Base-by-base conservation (phyloP, 2,797 vertebrate species). In the Xenentodon cancila region DNA sequence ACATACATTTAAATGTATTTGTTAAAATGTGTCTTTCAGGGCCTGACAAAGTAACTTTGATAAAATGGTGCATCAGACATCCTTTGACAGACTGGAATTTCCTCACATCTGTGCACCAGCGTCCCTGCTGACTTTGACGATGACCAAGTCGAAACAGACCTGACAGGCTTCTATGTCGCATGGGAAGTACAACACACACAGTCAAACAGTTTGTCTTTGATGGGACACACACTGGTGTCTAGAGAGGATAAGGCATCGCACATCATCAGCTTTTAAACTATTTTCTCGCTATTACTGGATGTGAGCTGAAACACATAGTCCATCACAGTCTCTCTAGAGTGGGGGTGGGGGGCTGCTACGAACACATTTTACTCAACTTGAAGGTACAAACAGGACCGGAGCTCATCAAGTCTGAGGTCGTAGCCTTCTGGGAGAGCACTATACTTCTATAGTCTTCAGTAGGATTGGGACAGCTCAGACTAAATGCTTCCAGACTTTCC, bases 401-500 rank as follows among this genome's bases (percentile, higher is more conserved):
- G 73, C 70, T 73, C 55, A n/a, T 48, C 22, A 18, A 67, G 77
- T 73, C 80, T 79, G 70, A 75, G 4, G 5, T 11, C 45, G 34
- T 27, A 46, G 56, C 66, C 47, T 72, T 18, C 19, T 63, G 60
- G 37, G 46, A 81, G 48, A 69, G 49, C n/a, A 50, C 47, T 25
- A 57, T 50, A 65, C 62, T 34, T 63, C 49, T 68, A 57, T 51
- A 13, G 12, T 66, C 68, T 48, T 52, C 49, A 37, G 69, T 20
- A 20, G 76, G 75, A 30, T 70, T 4, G 13, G 55, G 51, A 62
- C 76, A 80, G 63, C 71, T 73, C 68, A 15, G 15, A 11, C 53
- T 89, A 91, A 92, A 85, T n/a, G 68, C 66, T 88, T 81, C 80
- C 89, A 92, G 86, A 86, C 67, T 66, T 81, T 81, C 73, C 75